Conservation (phyloP, 2,113 vertebrate species). For the Pedetes capensis region DNA sequence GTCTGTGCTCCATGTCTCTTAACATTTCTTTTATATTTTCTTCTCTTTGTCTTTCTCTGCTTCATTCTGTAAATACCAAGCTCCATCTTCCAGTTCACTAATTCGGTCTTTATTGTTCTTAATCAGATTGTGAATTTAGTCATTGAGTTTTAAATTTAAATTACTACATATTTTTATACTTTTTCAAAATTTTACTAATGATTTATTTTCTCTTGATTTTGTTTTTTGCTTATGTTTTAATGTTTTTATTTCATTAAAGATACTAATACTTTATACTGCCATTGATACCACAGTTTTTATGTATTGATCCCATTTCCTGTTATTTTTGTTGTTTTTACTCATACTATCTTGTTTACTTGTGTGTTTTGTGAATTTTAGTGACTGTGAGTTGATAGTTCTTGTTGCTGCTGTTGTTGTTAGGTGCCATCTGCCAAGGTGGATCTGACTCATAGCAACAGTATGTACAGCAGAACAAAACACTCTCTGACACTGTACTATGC, state of each 20-base stretch:
- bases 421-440: too few species aligned
- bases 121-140: slow-evolving; percentile 30
- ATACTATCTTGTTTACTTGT: too few species aligned
- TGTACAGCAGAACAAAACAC: too few species aligned
- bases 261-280: background rate
- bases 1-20: background rate
- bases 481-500: too few species aligned
- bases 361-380: background rate
- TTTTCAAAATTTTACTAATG: slow-evolving; percentile 17
- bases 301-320: background rate
- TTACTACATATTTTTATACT: background rate
- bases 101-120: slow-evolving; percentile 4
- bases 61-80: background rate
- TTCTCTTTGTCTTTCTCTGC: slow-evolving; percentile 2
- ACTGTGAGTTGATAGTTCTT: background rate
- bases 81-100: background rate
- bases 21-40: background rate
- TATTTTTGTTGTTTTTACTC: background rate
- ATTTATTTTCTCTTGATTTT: background rate
- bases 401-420: too few species aligned
- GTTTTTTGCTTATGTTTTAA: background rate
- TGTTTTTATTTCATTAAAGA: slow-evolving; percentile 1
- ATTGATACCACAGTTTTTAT: background rate
- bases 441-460: too few species aligned
- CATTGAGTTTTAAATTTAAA: background rate